Conservation (phyloP, 2,797 vertebrate genomes). For the Pogoniulus pusillus region DNA sequence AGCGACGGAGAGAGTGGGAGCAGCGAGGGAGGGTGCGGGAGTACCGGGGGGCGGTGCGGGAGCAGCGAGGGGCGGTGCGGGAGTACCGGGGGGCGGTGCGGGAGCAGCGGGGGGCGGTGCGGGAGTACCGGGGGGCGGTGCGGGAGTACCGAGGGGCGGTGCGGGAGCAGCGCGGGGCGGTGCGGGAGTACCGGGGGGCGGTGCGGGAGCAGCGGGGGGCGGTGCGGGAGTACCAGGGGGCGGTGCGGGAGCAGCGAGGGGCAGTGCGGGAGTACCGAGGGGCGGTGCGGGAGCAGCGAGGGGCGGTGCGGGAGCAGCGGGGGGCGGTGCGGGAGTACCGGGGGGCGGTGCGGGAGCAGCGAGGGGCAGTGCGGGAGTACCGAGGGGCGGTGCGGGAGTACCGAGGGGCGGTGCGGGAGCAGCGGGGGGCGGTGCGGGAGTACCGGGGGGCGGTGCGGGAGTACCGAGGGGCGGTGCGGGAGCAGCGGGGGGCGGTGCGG, state of each 20-base stretch:
- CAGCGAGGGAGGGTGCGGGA: rapidly evolving
- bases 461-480: rapidly evolving
- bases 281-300: rapidly evolving
- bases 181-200: too few species aligned
- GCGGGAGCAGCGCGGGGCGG: rapidly evolving
- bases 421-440: rapidly evolving
- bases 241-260: rapidly evolving
- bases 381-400: neutral
- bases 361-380: too few species aligned
- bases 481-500: rapidly evolving
- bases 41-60: rapidly evolving
- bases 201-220: rapidly evolving
- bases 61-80: too few species aligned
- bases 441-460: too few species aligned
- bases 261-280: too few species aligned
- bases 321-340: too few species aligned
- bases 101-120: rapidly evolving
- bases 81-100: too few species aligned
- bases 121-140: too few species aligned
- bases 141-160: too few species aligned
- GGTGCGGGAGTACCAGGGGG: too few species aligned
- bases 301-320: rapidly evolving
- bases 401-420: rapidly evolving
- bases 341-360: rapidly evolving
- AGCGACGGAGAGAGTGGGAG: too few species aligned